Base-by-base conservation (phyloP, 2,113 vertebrate genomes). In the Myiagra hebetior region DNA sequence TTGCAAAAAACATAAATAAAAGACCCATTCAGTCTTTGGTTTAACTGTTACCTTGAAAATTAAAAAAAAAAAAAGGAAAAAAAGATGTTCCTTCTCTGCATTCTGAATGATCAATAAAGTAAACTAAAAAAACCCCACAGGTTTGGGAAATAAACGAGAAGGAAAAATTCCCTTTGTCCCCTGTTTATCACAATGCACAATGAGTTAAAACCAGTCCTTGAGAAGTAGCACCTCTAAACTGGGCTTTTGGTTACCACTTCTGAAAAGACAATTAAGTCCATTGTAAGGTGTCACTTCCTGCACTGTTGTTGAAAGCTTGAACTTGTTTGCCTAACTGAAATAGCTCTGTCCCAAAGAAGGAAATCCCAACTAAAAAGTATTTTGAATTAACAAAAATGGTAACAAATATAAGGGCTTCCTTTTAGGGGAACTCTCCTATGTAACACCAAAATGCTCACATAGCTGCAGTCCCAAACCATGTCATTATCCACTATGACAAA, bases 61-160 rank as follows among this genome's bases (percentile, higher is more conserved):
- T 13, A 13, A 14, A 68, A 27, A 37, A 11, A 23, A 12, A 2
- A 5, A 16, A 3, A 49, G 21, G 2, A 3, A 8, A 7, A 7
- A 16, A 11, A 8, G 1, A 3, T 15, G 2, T 3, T 33, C 2
- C 41, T 80, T 33, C 2, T 77, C 8, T 33, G 3, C 8, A 33
- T 30, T 5, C 2, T 16, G 12, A 85, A 50, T 46, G 1, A 52
- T 44, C 7, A 55, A 10, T 21, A 35, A 46, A 37, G 3, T 14
- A 0, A 35, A 11, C 15, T 9, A 3, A 47, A 69, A 41, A 41
- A 44, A 4, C 2, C 16, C 8, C 18, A 11, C 1, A 42, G 2
- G 3, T 46, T 13, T 60, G 27, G 10, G 4, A 69, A 90, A 68
- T 0, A 87, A 50, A 56, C 4, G 0, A 37, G 30, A 64, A 52